These are phyloP conservation scores for Melitaea cinxia DNA, from an alignment of 1,140 invertebrate species.

Conservation along the genomic window DNA sequence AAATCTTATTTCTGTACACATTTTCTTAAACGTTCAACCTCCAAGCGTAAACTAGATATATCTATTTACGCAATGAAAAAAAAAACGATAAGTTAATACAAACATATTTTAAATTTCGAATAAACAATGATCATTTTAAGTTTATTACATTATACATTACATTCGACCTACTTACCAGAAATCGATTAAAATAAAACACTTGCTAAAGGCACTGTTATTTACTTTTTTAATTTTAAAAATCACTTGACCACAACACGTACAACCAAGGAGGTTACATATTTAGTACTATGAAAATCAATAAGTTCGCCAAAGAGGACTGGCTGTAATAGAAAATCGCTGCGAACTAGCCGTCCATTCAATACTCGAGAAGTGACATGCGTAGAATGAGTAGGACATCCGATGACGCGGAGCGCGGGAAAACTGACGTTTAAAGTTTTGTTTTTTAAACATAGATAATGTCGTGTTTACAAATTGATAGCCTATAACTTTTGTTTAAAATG, in stretches of 20 bases:
- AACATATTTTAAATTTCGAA: slow-evolving; percentile 7
- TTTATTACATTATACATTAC: slow-evolving; percentile 26
- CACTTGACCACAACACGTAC: slow-evolving; percentile 52
- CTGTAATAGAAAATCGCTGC: slow-evolving; percentile 45
- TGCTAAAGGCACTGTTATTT: slow-evolving; percentile 63
- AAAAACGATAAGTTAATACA: background rate
- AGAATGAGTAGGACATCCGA: slow-evolving; percentile 47
- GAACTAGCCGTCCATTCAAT: slow-evolving; percentile 67
- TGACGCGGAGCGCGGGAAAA: slow-evolving; percentile 68
- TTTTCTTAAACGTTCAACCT: slow-evolving; percentile 51
- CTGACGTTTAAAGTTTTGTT: slow-evolving; percentile 64
- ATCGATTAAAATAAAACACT: slow-evolving; percentile 47
- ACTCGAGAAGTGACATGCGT: slow-evolving; percentile 64
- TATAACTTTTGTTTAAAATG: background rate
- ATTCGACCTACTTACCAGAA: slow-evolving; percentile 60
- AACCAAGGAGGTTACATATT: slow-evolving; percentile 47
- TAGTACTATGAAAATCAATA: slow-evolving; percentile 71
- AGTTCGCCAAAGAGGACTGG: slow-evolving; percentile 48
- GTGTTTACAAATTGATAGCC: slow-evolving; percentile 17
- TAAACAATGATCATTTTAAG: slow-evolving; percentile 31
- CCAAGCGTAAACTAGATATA: slow-evolving; percentile 20
- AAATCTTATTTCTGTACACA: no score
- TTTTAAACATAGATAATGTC: slow-evolving; percentile 36
- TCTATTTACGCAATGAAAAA: background rate
- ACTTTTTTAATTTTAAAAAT: slow-evolving; percentile 33